These are phyloP conservation scores for Pteronotus mesoamericanus DNA, from an alignment of 2,797 vertebrate species.

Conservation along the genomic window DNA sequence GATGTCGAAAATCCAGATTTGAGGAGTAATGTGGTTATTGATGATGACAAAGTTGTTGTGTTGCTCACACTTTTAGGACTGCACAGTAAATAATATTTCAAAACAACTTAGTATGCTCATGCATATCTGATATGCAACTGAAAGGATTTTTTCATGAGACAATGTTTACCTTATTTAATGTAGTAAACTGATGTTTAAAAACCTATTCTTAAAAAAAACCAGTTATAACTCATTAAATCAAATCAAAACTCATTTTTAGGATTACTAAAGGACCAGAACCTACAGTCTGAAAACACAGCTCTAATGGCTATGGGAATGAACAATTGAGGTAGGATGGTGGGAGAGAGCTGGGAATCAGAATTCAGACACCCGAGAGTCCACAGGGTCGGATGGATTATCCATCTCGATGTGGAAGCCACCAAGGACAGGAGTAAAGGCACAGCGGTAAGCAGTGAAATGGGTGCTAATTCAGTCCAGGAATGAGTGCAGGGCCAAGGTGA, in stretches of 20 bases:
- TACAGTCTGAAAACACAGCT: background rate
- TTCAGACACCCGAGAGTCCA: background rate
- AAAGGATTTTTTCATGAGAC: background rate
- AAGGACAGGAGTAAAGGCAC: background rate
- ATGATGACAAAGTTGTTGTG: background rate
- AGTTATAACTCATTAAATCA: background rate
- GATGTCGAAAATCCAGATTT: constrained; percentile 8
- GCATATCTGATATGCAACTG: background rate
- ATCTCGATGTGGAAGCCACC: background rate
- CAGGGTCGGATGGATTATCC: background rate
- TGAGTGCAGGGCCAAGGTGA: background rate
- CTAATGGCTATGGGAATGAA: background rate
- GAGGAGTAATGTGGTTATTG: background rate
- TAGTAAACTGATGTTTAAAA: background rate
- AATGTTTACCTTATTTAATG: background rate
- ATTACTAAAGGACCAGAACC: background rate
- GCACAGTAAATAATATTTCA: background rate
- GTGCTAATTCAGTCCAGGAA: background rate
- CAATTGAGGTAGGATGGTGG: background rate
- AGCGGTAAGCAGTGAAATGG: background rate
- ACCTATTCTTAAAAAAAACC: background rate
- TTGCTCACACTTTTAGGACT: background rate
- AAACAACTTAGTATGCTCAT: background rate
- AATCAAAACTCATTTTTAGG: background rate
- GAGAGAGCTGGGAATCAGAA: background rate